phyloP scores from a whole-genome alignment of 2,888 invertebrate species.

The Cynaeus angustus region DNA sequence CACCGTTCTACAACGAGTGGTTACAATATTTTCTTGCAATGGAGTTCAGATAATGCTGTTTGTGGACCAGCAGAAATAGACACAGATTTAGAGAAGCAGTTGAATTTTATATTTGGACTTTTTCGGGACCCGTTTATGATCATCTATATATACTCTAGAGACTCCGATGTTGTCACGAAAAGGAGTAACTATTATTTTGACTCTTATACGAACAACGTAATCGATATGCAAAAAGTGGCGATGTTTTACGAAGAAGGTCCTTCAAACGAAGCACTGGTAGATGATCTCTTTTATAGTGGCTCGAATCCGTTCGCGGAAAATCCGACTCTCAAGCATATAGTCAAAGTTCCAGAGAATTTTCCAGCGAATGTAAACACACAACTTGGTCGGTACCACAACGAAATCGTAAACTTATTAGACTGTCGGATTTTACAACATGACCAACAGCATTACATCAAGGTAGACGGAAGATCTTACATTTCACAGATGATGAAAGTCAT shows the following conservation, averaged over 20 bases:
- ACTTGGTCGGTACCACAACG: conserved; percentile 73
- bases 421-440: conserved; percentile 73
- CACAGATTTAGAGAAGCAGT: conserved; percentile 64
- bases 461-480: conserved; percentile 75
- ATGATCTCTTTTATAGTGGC: conserved; percentile 61
- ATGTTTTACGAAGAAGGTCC: conserved; percentile 66
- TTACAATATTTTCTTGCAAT: conserved; percentile 2
- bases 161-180: conserved; percentile 73
- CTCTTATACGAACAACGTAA: conserved; percentile 59
- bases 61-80: conserved; percentile 59
- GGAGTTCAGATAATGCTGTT: conserved; percentile 50
- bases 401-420: conserved; percentile 72
- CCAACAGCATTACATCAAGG: conserved; percentile 74
- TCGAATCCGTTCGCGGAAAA: conserved; percentile 53
- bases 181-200: conserved; percentile 65
- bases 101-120: conserved; percentile 65
- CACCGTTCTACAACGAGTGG: neutral
- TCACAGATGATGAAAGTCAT: conserved; percentile 73
- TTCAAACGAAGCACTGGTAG: conserved; percentile 61
- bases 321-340: conserved; percentile 70
- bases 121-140: conserved; percentile 70
- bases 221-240: conserved; percentile 63
- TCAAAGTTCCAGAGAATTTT: conserved; percentile 73
- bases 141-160: conserved; percentile 75
- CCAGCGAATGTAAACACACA: conserved; percentile 71